Evolutionary conservation across 2,113 vertebrate genomes (phyloP).

Genomic region (Blennius ocellaris): DNA sequence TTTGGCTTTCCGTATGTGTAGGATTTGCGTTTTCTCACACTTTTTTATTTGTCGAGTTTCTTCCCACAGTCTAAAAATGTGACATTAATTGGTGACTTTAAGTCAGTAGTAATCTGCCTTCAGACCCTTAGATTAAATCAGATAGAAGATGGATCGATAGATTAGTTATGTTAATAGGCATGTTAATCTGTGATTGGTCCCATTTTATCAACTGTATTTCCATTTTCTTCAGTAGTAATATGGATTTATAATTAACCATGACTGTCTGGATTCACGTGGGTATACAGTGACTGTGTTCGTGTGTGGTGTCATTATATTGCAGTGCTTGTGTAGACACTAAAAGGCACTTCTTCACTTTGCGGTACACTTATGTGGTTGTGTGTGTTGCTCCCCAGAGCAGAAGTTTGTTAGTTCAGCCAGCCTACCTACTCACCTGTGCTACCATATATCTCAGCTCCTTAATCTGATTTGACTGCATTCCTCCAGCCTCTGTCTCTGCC

Average conservation of each 20-base stretch:
- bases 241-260: background rate
- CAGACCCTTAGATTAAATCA: too few relatives aligned
- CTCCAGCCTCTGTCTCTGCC: conserved; percentile 59
- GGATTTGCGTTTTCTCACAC: too few relatives aligned
- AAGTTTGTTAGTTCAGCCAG: conserved; percentile 47
- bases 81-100: too few relatives aligned
- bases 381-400: conserved; percentile 31
- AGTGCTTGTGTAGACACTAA: conserved; percentile 13
- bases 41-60: too few relatives aligned
- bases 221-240: background rate
- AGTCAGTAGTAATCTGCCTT: too few relatives aligned
- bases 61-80: too few relatives aligned
- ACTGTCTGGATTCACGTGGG: background rate
- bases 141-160: too few relatives aligned
- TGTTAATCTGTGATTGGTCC: too few relatives aligned
- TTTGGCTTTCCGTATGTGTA: too few relatives aligned
- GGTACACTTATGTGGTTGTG: conserved; percentile 12
- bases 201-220: too few relatives aligned
- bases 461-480: conserved; percentile 77
- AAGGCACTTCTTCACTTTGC: conserved; percentile 11
- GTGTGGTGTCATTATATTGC: background rate
- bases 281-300: background rate
- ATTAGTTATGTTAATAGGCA: too few relatives aligned
- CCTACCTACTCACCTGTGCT: conserved; percentile 64
- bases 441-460: conserved; percentile 69